Evolutionary conservation across 2,888 invertebrate species (phyloP).

Genomic region (Uloborus plumipes): DNA sequence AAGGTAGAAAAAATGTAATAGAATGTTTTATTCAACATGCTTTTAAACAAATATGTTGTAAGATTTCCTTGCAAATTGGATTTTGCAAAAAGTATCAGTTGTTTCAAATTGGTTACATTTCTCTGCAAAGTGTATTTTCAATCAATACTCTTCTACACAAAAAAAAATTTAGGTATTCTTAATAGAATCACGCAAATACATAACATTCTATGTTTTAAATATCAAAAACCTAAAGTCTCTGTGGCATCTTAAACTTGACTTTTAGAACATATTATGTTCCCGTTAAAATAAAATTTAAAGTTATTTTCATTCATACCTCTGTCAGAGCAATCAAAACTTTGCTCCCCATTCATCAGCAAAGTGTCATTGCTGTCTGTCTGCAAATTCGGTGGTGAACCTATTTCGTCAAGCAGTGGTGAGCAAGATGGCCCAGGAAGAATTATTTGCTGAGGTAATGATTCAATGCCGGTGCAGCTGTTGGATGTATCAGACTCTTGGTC

Average conservation of each 20-base stretch:
- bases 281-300: not conserved
- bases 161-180: not conserved
- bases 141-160: too few species aligned
- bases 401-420: constrained; percentile 13
- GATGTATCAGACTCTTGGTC: constrained; percentile 53
- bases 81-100: too few species aligned
- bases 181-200: not conserved
- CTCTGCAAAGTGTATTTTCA: too few species aligned
- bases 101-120: too few species aligned
- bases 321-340: constrained; percentile 29
- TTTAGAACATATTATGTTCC: too few species aligned
- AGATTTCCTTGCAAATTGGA: too few species aligned
- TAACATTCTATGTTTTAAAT: not conserved
- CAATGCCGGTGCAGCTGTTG: constrained; percentile 39
- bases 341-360: constrained; percentile 30
- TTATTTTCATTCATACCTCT: constrained; percentile 20
- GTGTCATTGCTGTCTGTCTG: constrained; percentile 44
- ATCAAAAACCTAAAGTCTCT: not conserved
- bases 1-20: too few species aligned
- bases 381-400: constrained; percentile 17
- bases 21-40: too few species aligned
- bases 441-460: constrained; percentile 20
- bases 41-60: too few species aligned
- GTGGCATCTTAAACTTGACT: too few species aligned
- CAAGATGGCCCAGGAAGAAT: constrained; percentile 34